Evolutionary conservation across 2,113 vertebrate genomes (phyloP).

Genomic region (Amphilophus citrinellus): DNA sequence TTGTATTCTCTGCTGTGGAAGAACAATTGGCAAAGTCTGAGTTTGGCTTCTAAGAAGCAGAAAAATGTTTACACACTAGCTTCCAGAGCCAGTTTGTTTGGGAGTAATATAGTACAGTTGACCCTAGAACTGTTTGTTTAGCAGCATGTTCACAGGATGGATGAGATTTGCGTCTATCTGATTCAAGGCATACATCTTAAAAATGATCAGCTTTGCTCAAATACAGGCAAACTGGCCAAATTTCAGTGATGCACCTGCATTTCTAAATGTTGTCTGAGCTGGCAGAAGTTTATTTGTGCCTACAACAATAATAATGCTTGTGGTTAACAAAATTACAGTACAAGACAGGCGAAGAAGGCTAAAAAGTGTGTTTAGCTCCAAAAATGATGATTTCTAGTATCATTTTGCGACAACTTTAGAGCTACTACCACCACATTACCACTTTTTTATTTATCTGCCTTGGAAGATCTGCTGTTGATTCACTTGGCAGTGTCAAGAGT

Average conservation of each 20-base stretch:
- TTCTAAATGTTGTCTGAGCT: no score
- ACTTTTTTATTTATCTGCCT: neutral
- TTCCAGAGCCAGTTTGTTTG: neutral
- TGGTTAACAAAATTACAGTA: no score
- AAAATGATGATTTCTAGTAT: neutral
- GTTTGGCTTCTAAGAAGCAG: neutral
- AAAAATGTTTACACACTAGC: neutral
- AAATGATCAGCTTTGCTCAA: neutral
- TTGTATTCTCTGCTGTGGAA: neutral
- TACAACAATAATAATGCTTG: no score
- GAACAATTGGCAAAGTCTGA: conserved; percentile 1
- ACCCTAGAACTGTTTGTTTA: neutral
- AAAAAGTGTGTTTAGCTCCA: no score
- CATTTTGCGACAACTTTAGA: neutral
- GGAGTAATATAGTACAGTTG: neutral
- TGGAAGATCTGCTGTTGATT: neutral
- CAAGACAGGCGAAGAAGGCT: no score
- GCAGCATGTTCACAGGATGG: neutral
- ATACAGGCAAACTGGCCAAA: no score
- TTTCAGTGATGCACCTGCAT: no score
- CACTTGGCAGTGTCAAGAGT: neutral
- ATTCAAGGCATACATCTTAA: neutral
- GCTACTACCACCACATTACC: no score
- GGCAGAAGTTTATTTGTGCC: no score
- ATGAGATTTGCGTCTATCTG: neutral